phyloP scores from a whole-genome alignment of 2,797 vertebrate genomes.

The Miichthys miiuy region DNA sequence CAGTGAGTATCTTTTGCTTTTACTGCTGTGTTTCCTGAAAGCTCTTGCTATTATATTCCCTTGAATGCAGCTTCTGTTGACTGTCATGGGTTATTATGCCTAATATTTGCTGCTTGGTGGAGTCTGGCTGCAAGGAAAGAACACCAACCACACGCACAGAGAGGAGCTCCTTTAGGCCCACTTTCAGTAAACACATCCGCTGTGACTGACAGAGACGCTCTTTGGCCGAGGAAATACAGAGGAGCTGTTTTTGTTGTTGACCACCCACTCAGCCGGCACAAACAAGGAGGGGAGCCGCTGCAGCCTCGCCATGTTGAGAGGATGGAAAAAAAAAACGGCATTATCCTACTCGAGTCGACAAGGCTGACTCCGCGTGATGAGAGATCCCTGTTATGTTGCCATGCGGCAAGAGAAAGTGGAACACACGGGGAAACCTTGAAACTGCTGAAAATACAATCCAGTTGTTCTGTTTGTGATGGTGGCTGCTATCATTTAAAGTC shows the following conservation, averaged over 20 bases:
- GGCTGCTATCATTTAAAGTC: neutral
- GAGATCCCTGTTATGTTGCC: slow-evolving; percentile 28
- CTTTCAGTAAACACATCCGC: slow-evolving; percentile 41
- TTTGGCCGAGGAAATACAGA: slow-evolving; percentile 31
- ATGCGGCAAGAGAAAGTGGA: slow-evolving; percentile 13
- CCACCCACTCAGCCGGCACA: slow-evolving; percentile 47
- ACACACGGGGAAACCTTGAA: neutral
- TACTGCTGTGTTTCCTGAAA: neutral
- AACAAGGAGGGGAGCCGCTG: slow-evolving; percentile 20
- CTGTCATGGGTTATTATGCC: slow-evolving; percentile 15
- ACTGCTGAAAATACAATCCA: neutral
- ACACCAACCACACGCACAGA: slow-evolving; percentile 30
- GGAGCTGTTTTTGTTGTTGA: slow-evolving; percentile 27
- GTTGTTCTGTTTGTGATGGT: neutral
- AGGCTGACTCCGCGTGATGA: slow-evolving; percentile 31
- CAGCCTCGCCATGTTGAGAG: slow-evolving; percentile 16
- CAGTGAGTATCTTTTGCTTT: slow-evolving; percentile 5
- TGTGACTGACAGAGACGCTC: slow-evolving; percentile 46
- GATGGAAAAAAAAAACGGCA: slow-evolving; percentile 15
- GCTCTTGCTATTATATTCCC: slow-evolving; percentile 1
- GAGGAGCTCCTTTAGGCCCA: slow-evolving; percentile 23
- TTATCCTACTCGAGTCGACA: slow-evolving; percentile 25
- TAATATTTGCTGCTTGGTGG: slow-evolving; percentile 36
- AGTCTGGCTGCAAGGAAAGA: slow-evolving; percentile 22
- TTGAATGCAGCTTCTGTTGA: slow-evolving; percentile 28